A percentile compares a stretch with the other conserved stretches of the same genome.
Evolutionary conservation across 1,140 invertebrate species (phyloP).

Genomic region (Aphaenogaster rudis): DNA sequence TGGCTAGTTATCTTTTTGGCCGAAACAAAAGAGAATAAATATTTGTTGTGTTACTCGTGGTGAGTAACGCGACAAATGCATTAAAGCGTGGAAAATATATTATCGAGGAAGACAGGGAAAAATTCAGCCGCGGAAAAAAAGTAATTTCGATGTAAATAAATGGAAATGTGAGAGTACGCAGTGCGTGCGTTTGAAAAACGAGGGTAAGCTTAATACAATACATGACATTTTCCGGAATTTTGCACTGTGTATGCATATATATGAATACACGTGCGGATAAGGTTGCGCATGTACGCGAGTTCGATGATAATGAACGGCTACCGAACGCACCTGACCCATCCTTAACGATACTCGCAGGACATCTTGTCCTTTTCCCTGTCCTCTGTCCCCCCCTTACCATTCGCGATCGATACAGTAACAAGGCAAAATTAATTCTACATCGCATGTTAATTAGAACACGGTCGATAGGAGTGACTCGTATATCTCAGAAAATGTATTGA

Average conservation of each 20-base stretch:
- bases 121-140: conserved; percentile 9
- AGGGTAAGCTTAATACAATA: conserved; percentile 37
- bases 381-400: background rate
- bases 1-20: background rate
- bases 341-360: conserved; percentile 51
- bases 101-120: background rate
- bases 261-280: background rate
- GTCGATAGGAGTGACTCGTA: background rate
- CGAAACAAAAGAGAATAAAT: background rate
- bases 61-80: background rate
- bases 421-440: background rate
- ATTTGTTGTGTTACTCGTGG: background rate
- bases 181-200: background rate
- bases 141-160: conserved; percentile 51
- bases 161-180: conserved; percentile 24
- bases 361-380: conserved; percentile 27
- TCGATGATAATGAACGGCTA: background rate
- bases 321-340: conserved; percentile 21
- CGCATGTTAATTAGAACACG: conserved; percentile 39
- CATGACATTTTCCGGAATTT: conserved; percentile 44
- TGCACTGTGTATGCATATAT: background rate
- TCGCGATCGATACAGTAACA: conserved; percentile 27
- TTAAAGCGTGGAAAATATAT: background rate
- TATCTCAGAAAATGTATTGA: background rate
- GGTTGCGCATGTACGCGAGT: background rate